phyloP scores from a whole-genome alignment of 1,140 invertebrate genomes.

The Pomacea maculata region DNA sequence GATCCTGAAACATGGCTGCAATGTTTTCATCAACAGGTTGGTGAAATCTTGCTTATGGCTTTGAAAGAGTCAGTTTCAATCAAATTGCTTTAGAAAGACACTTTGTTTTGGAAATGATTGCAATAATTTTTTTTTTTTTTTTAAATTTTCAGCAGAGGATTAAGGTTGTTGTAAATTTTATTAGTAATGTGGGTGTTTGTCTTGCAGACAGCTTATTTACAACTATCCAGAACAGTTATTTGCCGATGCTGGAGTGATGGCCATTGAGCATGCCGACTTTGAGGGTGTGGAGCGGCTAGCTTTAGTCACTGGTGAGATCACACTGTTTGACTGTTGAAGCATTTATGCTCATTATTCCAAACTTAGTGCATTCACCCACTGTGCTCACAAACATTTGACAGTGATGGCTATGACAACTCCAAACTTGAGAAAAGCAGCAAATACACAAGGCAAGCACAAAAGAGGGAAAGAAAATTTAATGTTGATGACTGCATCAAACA shows the following conservation, averaged over 20 bases:
- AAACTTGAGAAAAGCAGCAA: too few species aligned
- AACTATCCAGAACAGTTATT: slow-evolving; percentile 99
- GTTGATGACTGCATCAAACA: too few species aligned
- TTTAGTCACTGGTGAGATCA: slow-evolving; percentile 82
- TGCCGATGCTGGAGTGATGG: slow-evolving; percentile 98
- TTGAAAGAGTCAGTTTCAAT: neutral
- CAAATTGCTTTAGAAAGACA: neutral
- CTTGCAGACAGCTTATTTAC: slow-evolving; percentile 93
- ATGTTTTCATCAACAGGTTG: slow-evolving; percentile 97
- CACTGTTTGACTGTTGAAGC: neutral
- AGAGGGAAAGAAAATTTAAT: too few species aligned
- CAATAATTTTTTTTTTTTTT: neutral
- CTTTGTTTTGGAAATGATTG: neutral
- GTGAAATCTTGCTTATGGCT: slow-evolving; percentile 20
- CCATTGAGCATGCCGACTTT: slow-evolving; percentile 99
- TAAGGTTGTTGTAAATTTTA: neutral
- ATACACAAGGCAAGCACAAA: too few species aligned
- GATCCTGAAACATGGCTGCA: slow-evolving; percentile 94
- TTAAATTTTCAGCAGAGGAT: neutral
- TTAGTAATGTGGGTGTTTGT: slow-evolving; percentile 3
- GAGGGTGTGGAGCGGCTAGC: slow-evolving; percentile 98
- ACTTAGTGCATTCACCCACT: neutral
- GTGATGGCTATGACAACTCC: too few species aligned
- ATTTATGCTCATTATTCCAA: neutral
- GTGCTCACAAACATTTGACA: too few species aligned